A percentile compares a stretch with the other conserved stretches of the same genome.
Conservation (phyloP, 2,113 vertebrate species). For the Nymphicus hollandicus region DNA sequence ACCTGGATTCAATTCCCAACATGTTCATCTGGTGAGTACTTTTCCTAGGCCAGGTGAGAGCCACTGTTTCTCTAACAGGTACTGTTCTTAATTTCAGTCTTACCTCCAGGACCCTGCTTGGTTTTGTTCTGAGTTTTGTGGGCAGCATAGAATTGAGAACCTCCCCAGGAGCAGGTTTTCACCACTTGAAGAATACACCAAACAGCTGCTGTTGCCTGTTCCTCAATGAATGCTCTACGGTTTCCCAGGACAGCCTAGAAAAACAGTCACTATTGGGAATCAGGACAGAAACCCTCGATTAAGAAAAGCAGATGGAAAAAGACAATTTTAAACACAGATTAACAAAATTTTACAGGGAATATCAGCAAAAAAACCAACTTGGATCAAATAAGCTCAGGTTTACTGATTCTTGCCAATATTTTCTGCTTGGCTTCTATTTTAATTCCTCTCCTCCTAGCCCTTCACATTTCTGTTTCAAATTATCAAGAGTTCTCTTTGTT, state of each 20-base stretch:
- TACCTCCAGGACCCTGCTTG: not conserved
- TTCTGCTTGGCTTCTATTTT: not conserved
- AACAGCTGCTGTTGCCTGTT: not conserved
- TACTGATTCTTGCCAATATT: not conserved
- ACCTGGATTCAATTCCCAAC: not conserved
- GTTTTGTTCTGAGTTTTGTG: not conserved
- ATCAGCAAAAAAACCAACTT: not conserved
- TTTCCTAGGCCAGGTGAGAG: not conserved
- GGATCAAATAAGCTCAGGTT: not conserved
- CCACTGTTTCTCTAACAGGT: not conserved
- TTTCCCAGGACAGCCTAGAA: not conserved
- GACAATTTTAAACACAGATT: not conserved
- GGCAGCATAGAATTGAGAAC: not conserved
- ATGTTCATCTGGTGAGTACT: not conserved
- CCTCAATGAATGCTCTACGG: not conserved
- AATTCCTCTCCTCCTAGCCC: not conserved
- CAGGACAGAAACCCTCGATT: not conserved
- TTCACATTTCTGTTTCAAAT: not conserved
- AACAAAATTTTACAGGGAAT: not conserved
- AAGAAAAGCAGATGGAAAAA: not conserved
- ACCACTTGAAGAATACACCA: not conserved
- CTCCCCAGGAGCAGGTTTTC: not conserved
- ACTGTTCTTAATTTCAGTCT: not conserved
- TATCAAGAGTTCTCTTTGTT: not conserved
- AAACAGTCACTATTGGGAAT: not conserved